phyloP scores from a whole-genome alignment of 2,888 invertebrate species.

The Pachymerium ferrugineum region DNA sequence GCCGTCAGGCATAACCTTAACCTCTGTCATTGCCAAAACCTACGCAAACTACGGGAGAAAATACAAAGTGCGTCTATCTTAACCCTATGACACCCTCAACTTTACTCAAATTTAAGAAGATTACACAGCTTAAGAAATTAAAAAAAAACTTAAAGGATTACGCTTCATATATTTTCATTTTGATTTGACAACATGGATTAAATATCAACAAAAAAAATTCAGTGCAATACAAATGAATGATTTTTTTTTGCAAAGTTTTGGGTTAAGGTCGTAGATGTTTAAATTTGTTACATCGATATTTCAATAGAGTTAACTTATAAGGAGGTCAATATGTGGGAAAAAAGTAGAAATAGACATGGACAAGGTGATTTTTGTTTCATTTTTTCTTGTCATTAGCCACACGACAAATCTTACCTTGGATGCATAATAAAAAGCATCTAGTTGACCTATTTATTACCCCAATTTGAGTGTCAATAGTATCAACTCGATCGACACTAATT shows the following conservation, averaged over 20 bases:
- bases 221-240: too few relatives aligned
- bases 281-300: neutral
- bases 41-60: neutral
- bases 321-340: neutral
- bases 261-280: neutral
- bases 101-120: too few relatives aligned
- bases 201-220: too few relatives aligned
- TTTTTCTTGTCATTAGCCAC: neutral
- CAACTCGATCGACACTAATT: too few relatives aligned
- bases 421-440: neutral
- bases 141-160: too few relatives aligned
- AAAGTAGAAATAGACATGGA: neutral
- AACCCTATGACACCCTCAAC: neutral
- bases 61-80: neutral
- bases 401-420: neutral
- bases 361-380: neutral
- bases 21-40: neutral
- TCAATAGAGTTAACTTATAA: neutral
- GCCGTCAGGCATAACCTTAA: constrained; percentile 4
- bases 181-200: too few relatives aligned
- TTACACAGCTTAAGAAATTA: too few relatives aligned
- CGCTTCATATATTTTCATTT: too few relatives aligned
- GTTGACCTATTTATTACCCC: neutral
- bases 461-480: neutral
- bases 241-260: too few relatives aligned